Evolutionary conservation across 2,888 invertebrate genomes (phyloP).

Genomic region (Malachius bipustulatus): DNA sequence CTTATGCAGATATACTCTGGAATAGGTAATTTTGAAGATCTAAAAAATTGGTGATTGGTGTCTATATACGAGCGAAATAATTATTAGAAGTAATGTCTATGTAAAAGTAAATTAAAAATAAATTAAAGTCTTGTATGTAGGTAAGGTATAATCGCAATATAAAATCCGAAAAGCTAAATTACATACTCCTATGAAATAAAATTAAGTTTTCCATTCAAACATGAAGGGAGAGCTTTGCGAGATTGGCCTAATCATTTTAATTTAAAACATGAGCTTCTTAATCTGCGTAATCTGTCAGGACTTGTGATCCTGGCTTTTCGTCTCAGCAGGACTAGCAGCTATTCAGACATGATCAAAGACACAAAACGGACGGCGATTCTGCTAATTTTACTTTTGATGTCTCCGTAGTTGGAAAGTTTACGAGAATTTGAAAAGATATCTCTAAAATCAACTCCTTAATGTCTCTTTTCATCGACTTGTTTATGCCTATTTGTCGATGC

Average conservation of each 20-base stretch:
- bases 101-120: too few species aligned
- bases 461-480: conserved; percentile 19
- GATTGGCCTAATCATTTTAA: background rate
- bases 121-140: too few species aligned
- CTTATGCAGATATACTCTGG: too few species aligned
- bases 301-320: conserved; percentile 8
- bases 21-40: too few species aligned
- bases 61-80: too few species aligned
- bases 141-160: too few species aligned
- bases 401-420: conserved; percentile 29
- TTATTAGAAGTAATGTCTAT: too few species aligned
- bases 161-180: too few species aligned
- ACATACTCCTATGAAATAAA: too few species aligned
- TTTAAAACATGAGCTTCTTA: conserved; percentile 15
- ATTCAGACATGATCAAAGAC: conserved; percentile 34
- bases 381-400: conserved; percentile 36
- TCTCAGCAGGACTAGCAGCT: conserved; percentile 12
- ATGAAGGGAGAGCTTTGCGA: too few species aligned
- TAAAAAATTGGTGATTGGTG: too few species aligned
- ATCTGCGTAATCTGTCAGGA: conserved; percentile 24
- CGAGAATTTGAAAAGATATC: conserved; percentile 31
- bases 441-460: conserved; percentile 24
- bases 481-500: background rate
- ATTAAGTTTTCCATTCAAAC: too few species aligned
- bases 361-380: conserved; percentile 32